A percentile compares a stretch with the other conserved stretches of the same genome.
Conservation (phyloP, 2,797 vertebrate genomes). For the Fratercula arctica region DNA sequence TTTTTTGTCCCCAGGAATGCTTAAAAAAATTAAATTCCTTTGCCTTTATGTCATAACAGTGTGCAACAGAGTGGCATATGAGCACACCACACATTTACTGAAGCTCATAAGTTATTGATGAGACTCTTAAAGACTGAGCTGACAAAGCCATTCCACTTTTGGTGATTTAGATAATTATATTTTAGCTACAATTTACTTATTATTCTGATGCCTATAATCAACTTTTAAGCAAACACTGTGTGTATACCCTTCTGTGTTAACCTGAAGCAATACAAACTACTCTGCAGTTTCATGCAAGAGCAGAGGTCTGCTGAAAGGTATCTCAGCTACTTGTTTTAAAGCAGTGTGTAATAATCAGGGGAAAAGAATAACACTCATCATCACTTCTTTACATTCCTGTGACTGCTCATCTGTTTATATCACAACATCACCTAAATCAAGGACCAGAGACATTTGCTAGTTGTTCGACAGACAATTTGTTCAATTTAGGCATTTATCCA, state of each 20-base stretch:
- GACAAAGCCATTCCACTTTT: conserved; percentile 11
- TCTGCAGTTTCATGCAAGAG: background rate
- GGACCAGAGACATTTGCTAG: background rate
- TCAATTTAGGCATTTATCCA: background rate
- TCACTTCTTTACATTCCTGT: background rate
- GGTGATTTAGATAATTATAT: conserved; percentile 52
- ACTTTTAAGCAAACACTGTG: background rate
- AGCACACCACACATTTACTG: background rate
- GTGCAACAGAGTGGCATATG: background rate
- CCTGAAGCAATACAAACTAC: background rate
- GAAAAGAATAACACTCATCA: background rate
- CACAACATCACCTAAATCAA: background rate
- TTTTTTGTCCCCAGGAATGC: background rate
- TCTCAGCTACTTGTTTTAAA: background rate
- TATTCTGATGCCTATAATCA: conserved; percentile 21
- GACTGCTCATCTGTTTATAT: background rate
- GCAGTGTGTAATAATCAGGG: background rate
- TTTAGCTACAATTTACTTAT: conserved; percentile 20
- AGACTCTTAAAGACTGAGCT: conserved; percentile 8
- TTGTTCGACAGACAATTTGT: background rate
- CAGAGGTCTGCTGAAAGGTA: background rate
- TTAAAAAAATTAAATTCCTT: background rate
- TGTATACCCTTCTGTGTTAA: background rate
- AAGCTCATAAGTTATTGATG: conserved; percentile 49
- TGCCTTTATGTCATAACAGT: background rate